These are phyloP conservation scores for Pagetopsis macropterus DNA, from an alignment of 2,797 vertebrate genomes.

Conservation along the genomic window DNA sequence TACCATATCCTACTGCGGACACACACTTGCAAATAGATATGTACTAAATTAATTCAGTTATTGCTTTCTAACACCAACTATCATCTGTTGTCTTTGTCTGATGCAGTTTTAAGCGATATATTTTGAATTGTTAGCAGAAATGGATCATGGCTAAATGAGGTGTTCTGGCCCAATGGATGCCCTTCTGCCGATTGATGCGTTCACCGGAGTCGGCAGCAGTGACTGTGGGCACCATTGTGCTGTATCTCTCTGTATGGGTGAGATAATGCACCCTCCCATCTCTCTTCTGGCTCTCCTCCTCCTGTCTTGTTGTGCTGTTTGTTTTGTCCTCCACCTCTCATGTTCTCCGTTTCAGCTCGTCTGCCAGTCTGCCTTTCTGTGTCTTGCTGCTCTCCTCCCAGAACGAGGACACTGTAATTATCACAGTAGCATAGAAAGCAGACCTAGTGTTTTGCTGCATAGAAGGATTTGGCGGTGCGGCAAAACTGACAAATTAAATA, in stretches of 20 bases:
- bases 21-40: no score
- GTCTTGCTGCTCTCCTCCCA: slow-evolving; percentile 23
- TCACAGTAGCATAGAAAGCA: slow-evolving; percentile 46
- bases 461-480: slow-evolving; percentile 33
- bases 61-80: neutral
- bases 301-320: slow-evolving; percentile 22
- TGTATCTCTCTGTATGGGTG: slow-evolving; percentile 29
- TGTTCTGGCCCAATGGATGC: slow-evolving; percentile 19
- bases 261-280: slow-evolving; percentile 30
- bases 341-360: slow-evolving; percentile 22
- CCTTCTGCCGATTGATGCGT: slow-evolving; percentile 31
- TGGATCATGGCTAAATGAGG: slow-evolving; percentile 30
- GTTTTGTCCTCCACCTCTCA: slow-evolving; percentile 28
- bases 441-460: slow-evolving; percentile 18
- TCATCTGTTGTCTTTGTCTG: slow-evolving; percentile 3
- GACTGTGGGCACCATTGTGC: slow-evolving; percentile 22
- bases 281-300: neutral
- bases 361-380: slow-evolving; percentile 8
- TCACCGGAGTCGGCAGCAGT: slow-evolving; percentile 29
- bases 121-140: slow-evolving; percentile 2
- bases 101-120: neutral
- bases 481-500: no score
- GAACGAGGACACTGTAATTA: slow-evolving; percentile 35
- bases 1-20: no score
- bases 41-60: neutral